phyloP scores from a whole-genome alignment of 1,140 invertebrate species.

The Trichonephila clavata region DNA sequence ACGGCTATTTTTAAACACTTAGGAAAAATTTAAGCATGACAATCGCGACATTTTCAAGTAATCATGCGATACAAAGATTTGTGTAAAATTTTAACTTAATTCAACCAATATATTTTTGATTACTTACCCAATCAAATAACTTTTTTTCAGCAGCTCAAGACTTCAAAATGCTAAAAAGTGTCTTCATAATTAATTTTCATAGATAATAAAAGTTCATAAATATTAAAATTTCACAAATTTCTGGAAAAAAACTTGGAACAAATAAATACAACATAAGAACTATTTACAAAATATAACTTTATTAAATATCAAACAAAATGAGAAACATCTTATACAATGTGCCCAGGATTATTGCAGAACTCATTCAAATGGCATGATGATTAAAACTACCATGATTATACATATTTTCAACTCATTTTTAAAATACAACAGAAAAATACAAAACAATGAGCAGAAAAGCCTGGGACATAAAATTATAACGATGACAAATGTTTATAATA shows the following conservation, averaged over 20 bases:
- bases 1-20: too few species aligned
- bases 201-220: too few species aligned
- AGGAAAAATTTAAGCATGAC: too few species aligned
- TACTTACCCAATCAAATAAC: background rate
- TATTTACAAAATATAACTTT: constrained; percentile 13
- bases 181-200: too few species aligned
- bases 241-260: too few species aligned
- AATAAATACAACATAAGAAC: background rate
- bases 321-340: background rate
- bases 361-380: background rate
- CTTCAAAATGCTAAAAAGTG: too few species aligned
- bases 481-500: constrained; percentile 46
- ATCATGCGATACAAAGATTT: too few species aligned
- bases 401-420: background rate
- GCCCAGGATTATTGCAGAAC: background rate
- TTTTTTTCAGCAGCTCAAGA: background rate
- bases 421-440: too few species aligned
- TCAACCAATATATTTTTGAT: too few species aligned
- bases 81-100: too few species aligned
- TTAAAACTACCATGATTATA: background rate
- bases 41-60: too few species aligned
- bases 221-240: too few species aligned
- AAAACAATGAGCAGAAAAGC: background rate
- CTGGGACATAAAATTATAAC: background rate
- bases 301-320: constrained; percentile 4